These are phyloP conservation scores for Arrhopalites spinosus DNA, from an alignment of 2,888 invertebrate species.

Conservation along the genomic window DNA sequence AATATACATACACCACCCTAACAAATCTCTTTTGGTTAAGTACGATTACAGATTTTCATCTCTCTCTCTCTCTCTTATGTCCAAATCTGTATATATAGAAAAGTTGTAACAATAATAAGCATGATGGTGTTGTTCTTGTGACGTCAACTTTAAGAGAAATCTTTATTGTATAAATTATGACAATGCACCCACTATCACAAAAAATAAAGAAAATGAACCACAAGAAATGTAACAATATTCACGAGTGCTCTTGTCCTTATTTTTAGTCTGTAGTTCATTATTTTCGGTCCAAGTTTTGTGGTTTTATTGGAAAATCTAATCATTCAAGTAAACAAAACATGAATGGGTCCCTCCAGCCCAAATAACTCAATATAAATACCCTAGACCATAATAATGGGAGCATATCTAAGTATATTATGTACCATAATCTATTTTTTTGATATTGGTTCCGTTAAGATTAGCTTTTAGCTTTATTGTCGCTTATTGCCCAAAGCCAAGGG, in stretches of 20 bases:
- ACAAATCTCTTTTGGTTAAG: background rate
- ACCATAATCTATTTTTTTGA: constrained; percentile 15
- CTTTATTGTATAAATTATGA: too few relatives aligned
- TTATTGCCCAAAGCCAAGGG: too few relatives aligned
- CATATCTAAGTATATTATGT: constrained; percentile 20
- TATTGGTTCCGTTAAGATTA: constrained; percentile 24
- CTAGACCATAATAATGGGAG: constrained; percentile 13
- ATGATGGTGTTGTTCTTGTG: too few relatives aligned
- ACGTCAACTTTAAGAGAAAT: too few relatives aligned
- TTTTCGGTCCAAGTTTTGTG: background rate
- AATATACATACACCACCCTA: background rate
- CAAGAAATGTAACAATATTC: background rate
- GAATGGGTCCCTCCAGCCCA: constrained; percentile 18
- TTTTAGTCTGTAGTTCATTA: background rate
- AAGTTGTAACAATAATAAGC: too few relatives aligned
- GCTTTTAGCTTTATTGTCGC: background rate
- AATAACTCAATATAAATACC: constrained; percentile 30
- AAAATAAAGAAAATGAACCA: background rate
- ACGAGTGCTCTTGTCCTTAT: background rate
- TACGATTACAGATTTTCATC: background rate
- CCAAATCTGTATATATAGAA: too few relatives aligned
- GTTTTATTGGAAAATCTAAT: constrained; percentile 13
- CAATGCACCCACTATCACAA: too few relatives aligned
- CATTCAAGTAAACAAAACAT: constrained; percentile 5
- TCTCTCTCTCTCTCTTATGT: too few relatives aligned